These are phyloP conservation scores for Julus scanicus DNA, from an alignment of 2,888 invertebrate species.

Conservation along the genomic window DNA sequence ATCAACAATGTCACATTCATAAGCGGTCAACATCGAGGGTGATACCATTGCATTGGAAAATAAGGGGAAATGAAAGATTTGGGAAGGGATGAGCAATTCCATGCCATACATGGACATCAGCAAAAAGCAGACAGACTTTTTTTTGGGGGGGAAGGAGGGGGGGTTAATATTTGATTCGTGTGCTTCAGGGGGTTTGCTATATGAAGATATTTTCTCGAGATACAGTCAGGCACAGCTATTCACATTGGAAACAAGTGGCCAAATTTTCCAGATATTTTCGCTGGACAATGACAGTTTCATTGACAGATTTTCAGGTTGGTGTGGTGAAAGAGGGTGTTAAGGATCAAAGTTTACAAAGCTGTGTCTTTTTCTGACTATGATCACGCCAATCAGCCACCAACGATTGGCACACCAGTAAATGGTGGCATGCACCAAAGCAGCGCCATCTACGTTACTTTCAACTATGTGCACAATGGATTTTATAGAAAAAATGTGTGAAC, in stretches of 20 bases:
- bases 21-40: not conserved
- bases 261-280: not conserved
- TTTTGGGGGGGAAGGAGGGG: not conserved
- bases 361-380: not conserved
- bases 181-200: not conserved
- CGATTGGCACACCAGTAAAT: not conserved
- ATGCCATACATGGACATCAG: not conserved
- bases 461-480: no score
- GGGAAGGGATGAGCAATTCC: not conserved
- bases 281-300: not conserved
- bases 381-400: not conserved
- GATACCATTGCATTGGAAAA: not conserved
- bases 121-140: not conserved
- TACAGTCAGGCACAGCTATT: not conserved
- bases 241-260: not conserved
- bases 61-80: not conserved
- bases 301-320: not conserved
- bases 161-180: not conserved
- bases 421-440: not conserved
- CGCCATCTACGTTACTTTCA: not conserved
- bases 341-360: not conserved
- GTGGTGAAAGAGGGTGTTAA: not conserved
- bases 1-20: conserved; percentile 22
- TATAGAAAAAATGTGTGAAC: no score
- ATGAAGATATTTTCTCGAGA: not conserved